phyloP scores from a whole-genome alignment of 2,113 vertebrate species.

The Hypomesus transpacificus region DNA sequence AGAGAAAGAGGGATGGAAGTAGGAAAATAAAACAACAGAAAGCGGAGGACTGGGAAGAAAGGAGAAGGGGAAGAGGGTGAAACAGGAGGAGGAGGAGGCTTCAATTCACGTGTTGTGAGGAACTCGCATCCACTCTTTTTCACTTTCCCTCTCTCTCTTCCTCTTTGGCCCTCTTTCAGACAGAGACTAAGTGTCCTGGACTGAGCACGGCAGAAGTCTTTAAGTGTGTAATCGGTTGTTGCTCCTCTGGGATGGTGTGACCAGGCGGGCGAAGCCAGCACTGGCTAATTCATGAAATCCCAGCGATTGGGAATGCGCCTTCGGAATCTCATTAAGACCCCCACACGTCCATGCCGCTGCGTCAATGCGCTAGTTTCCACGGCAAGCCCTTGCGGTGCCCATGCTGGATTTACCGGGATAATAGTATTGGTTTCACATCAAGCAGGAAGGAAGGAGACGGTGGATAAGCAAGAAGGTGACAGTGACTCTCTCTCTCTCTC shows the following conservation, averaged over 20 bases:
- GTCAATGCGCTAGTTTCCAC: conserved; percentile 49
- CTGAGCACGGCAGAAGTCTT: conserved; percentile 47
- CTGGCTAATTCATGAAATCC: conserved; percentile 57
- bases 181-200: conserved; percentile 23
- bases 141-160: too few species aligned
- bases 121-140: too few species aligned
- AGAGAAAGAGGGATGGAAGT: conserved; percentile 1
- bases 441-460: conserved; percentile 54
- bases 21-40: conserved; percentile 7
- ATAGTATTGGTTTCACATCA: conserved; percentile 74
- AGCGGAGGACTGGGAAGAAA: conserved; percentile 31
- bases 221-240: conserved; percentile 62
- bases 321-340: conserved; percentile 63
- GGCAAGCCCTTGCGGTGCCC: conserved; percentile 37
- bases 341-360: conserved; percentile 51
- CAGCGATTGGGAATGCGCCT: conserved; percentile 41
- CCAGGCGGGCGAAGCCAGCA: conserved; percentile 35
- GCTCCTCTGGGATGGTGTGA: conserved; percentile 45
- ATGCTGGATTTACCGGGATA: conserved; percentile 61
- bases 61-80: conserved; percentile 8
- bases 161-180: too few species aligned
- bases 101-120: too few species aligned
- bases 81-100: conserved; percentile 3
- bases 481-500: conserved; percentile 32
- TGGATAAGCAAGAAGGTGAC: conserved; percentile 52